phyloP scores from a whole-genome alignment of 1,140 invertebrate species.

The Cotesia chilonis region DNA sequence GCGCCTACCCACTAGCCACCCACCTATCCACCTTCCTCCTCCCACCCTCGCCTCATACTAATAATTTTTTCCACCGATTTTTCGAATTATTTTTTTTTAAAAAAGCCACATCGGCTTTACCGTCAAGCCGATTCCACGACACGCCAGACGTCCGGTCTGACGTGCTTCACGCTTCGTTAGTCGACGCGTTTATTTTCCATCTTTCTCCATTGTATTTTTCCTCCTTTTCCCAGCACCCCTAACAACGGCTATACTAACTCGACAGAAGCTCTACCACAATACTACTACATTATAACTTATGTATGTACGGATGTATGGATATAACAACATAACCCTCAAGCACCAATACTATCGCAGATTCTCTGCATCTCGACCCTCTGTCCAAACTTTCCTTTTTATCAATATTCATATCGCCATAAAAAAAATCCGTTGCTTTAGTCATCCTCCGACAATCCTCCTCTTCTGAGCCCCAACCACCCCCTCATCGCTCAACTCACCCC shows the following conservation, averaged over 20 bases:
- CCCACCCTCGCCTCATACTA: no score
- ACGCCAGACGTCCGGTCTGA: slow-evolving; percentile 19
- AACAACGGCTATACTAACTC: not conserved
- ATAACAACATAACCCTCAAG: not conserved
- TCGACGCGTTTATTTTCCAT: slow-evolving; percentile 1
- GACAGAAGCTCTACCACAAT: not conserved
- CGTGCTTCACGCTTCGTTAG: slow-evolving; percentile 32
- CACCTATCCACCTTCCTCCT: no score
- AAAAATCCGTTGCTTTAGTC: not conserved
- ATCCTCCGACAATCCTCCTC: no score
- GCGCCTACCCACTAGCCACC: not conserved
- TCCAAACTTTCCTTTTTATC: slow-evolving; percentile 31
- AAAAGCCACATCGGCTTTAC: slow-evolving; percentile 21
- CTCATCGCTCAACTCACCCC: no score
- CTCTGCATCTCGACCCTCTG: slow-evolving; percentile 14
- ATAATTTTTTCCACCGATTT: not conserved
- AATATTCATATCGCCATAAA: slow-evolving; percentile 27
- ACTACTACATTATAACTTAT: slow-evolving; percentile 5
- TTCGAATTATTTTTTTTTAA: slow-evolving; percentile 4
- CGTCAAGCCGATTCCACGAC: slow-evolving; percentile 1
- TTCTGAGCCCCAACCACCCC: no score
- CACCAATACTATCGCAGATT: no score
- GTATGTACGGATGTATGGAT: not conserved
- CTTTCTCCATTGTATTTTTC: not conserved
- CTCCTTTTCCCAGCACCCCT: not conserved